A percentile compares a stretch with the other conserved stretches of the same genome.
phyloP scores from a whole-genome alignment of 1,140 invertebrate species.

The Drosophila albomicans region DNA sequence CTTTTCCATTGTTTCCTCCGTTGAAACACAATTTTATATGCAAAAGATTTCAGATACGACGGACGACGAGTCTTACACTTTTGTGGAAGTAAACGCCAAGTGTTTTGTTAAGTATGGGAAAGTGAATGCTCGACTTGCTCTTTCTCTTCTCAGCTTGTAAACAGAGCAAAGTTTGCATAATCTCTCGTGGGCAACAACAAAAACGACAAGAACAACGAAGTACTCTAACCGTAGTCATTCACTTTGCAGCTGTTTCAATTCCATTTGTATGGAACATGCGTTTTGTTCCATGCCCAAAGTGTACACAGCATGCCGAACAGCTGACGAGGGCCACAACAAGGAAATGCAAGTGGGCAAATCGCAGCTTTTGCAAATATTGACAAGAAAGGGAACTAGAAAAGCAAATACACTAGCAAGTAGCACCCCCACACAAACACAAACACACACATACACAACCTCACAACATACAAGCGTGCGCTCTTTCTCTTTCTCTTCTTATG shows the following conservation, averaged over 20 bases:
- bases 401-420: background rate
- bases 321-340: slow-evolving; percentile 51
- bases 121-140: slow-evolving; percentile 6
- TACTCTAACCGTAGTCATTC: background rate
- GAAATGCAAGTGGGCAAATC: slow-evolving; percentile 70
- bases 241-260: slow-evolving; percentile 55
- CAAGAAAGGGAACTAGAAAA: slow-evolving; percentile 15
- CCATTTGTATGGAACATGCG: slow-evolving; percentile 53
- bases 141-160: slow-evolving; percentile 14
- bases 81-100: background rate
- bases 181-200: slow-evolving; percentile 11
- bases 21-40: background rate
- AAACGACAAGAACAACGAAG: slow-evolving; percentile 8
- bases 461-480: background rate
- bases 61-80: too few relatives aligned
- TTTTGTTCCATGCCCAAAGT: slow-evolving; percentile 51
- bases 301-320: slow-evolving; percentile 57
- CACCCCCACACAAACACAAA: slow-evolving; percentile 11
- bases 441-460: background rate
- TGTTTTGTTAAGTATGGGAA: slow-evolving; percentile 7
- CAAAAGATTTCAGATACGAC: background rate
- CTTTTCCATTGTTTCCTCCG: background rate
- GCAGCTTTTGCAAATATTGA: slow-evolving; percentile 65
- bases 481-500: slow-evolving; percentile 8
- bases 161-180: slow-evolving; percentile 62